Evolutionary conservation across 2,797 vertebrate genomes (phyloP), one percentile per base, ranked within the genome.

Genomic region (Melanitta fusca): DNA sequence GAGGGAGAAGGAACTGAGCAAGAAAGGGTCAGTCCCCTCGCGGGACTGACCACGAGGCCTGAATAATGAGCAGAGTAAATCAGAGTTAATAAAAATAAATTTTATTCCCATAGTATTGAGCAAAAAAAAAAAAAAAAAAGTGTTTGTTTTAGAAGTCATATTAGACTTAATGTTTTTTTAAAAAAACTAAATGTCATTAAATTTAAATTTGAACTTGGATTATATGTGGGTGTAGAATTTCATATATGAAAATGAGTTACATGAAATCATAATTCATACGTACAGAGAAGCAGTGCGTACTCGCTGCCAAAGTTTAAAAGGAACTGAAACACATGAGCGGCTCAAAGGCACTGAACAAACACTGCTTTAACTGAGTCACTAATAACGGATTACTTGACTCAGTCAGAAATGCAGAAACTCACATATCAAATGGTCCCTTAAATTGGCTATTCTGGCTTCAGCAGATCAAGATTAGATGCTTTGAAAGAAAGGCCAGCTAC

Each of bases 281-380:
- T 2, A 61, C 34, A 82, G 47, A 60, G 36, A 83, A 89, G 61
- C 11, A 75, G 30, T 45, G 54, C 25, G 12, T 34, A 89, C 58
- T 94, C 84, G 61, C 82, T 95, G 93, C 65, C 85, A 89, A 91
- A 74, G 57, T 94, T 92, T 88, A 57, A 91, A 91, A 81, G 71
- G 58, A 94, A 83, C 58, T 65, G 89, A 93, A 96, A 88, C 61
- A 85, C 53, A 68, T 65, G 54, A 91, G 92, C 0, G 0, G 39
- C 79, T 95, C 65, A 69, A 89, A 92, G 82, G 70, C 72, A 74
- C 65, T 92, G 69, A 88, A 85, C 71, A 92, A 95, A 94, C 73
- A 88, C 53, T 64, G 57, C 53, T 84, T 91, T 83, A 92, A 91
- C 84, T 69, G 91, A 95, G 79, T 81, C 88, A 92, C 71, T 78